Evolutionary conservation across 2,888 invertebrate genomes (phyloP).

Genomic region (Ferrisia virgata): DNA sequence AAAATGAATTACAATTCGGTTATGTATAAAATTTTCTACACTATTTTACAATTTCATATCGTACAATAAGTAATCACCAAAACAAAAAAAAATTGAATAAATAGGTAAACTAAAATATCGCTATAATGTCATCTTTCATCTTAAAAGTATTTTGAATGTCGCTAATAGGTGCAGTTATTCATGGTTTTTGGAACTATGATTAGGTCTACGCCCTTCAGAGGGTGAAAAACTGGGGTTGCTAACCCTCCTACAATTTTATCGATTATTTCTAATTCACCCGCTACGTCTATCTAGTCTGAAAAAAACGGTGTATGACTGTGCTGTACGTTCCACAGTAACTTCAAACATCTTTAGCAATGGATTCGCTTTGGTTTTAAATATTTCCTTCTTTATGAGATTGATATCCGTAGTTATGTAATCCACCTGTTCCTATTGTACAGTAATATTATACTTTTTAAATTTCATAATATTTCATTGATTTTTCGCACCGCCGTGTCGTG

Average conservation of each 20-base stretch:
- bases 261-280: slow-evolving; percentile 37
- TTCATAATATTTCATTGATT: not conserved
- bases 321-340: slow-evolving; percentile 25
- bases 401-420: not conserved
- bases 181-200: slow-evolving; percentile 40
- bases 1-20: too few species aligned
- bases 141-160: slow-evolving; percentile 19
- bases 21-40: too few species aligned
- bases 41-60: too few species aligned
- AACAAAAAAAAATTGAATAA: not conserved
- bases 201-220: slow-evolving; percentile 44
- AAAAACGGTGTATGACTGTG: slow-evolving; percentile 29
- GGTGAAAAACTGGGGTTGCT: slow-evolving; percentile 44
- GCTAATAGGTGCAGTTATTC: slow-evolving; percentile 35
- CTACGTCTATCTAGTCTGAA: not conserved
- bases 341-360: slow-evolving; percentile 19
- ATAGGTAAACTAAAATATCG: not conserved
- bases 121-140: not conserved
- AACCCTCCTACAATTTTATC: slow-evolving; percentile 32
- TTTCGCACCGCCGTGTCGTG: not conserved
- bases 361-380: slow-evolving; percentile 32
- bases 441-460: not conserved
- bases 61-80: too few species aligned
- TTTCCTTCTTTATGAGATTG: not conserved
- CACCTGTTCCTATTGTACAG: not conserved